These are phyloP conservation scores for Heliconius erato DNA, from an alignment of 2,888 invertebrate genomes.

Conservation along the genomic window DNA sequence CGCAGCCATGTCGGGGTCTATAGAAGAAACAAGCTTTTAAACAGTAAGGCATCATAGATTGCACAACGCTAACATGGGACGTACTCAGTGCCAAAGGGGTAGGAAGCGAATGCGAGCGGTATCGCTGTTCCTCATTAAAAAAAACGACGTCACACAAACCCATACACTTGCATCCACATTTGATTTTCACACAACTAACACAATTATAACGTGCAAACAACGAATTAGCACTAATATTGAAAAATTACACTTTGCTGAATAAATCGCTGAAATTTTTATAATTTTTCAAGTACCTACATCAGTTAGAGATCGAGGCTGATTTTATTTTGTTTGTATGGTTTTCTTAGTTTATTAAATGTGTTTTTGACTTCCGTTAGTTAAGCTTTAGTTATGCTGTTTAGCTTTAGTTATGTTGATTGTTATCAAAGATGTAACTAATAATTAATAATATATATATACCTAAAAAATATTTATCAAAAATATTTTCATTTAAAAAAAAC, in stretches of 20 bases:
- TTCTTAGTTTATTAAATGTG: no score
- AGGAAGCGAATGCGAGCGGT: constrained; percentile 22
- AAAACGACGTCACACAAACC: constrained; percentile 41
- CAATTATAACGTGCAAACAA: constrained; percentile 33
- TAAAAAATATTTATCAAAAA: no score
- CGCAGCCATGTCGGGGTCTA: neutral
- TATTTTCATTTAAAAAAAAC: no score
- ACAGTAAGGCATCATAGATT: constrained; percentile 12
- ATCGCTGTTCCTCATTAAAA: constrained; percentile 26
- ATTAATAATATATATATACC: no score
- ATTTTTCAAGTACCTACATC: neutral
- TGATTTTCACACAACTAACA: constrained; percentile 46
- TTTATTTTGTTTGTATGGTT: no score
- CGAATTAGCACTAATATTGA: neutral
- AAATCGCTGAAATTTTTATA: neutral
- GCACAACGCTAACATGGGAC: neutral
- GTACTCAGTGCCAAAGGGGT: constrained; percentile 7
- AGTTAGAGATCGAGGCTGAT: neutral
- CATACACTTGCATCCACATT: constrained; percentile 29
- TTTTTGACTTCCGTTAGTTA: no score
- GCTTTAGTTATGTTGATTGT: no score
- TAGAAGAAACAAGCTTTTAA: constrained; percentile 11
- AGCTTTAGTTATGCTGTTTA: no score
- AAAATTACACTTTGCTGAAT: neutral
- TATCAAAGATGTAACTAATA: no score